phyloP scores from a whole-genome alignment of 2,113 vertebrate genomes.

The Hippocampus zosterae region DNA sequence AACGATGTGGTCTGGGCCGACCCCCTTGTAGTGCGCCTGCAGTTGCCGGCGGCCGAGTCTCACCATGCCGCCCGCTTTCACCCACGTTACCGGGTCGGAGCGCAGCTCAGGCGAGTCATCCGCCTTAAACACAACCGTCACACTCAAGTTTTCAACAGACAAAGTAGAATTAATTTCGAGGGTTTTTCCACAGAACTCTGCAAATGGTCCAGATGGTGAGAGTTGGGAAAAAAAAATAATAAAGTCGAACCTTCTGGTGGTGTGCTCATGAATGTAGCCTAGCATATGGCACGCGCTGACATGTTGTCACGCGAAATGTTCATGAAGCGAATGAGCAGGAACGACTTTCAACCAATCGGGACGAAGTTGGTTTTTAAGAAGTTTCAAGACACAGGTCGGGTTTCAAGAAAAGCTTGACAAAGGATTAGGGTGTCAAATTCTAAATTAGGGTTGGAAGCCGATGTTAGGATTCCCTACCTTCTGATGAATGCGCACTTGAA shows the following conservation, averaged over 20 bases:
- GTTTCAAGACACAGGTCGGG: background rate
- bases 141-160: background rate
- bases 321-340: background rate
- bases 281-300: background rate
- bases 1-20: slow-evolving; percentile 72
- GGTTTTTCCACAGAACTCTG: background rate
- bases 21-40: slow-evolving; percentile 67
- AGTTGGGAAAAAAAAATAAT: background rate
- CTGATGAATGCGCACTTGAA: slow-evolving; percentile 70
- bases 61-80: slow-evolving; percentile 89
- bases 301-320: background rate
- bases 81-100: slow-evolving; percentile 82
- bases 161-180: background rate
- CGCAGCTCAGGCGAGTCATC: slow-evolving; percentile 61
- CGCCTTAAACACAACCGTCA: slow-evolving; percentile 52
- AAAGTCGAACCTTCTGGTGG: background rate
- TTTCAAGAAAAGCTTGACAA: background rate
- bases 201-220: background rate
- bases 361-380: background rate
- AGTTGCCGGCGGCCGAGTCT: slow-evolving; percentile 83
- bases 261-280: background rate
- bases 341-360: background rate
- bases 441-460: background rate
- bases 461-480: slow-evolving; percentile 67
- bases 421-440: background rate